Base-by-base conservation (phyloP, 2,888 invertebrate genomes). In the Amiota minor region DNA sequence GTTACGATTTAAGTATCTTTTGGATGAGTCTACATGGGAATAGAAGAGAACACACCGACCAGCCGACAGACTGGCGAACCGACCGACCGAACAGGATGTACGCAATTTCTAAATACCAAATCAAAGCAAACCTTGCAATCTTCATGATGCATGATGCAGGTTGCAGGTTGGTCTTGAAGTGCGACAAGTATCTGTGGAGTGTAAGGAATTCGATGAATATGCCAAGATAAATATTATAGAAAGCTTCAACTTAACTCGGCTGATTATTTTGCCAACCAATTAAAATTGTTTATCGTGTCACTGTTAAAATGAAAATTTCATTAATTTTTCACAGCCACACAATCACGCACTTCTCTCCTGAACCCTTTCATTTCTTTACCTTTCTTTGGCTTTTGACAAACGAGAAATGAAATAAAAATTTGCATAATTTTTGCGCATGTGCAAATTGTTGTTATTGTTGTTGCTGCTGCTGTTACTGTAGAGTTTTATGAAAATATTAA, bases 371-470 rank as follows among this genome's bases (percentile, higher is more conserved):
- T 16, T 59, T 59, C 14, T 50, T 10, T 12, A n/a, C 6, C 3
- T 9, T 3, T 12, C n/a, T 50, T 12, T 35, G n/a, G 45, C 35
- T 62, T 10, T 12, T 11, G 18, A 20, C 9, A 62, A 49, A 65
- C 49, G 18, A 49, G 18, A 16, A 16, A 18, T 11, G 18, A 59
- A 59, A 59, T 18, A 35, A 14, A 83, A 84, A 85, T 85, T 87
- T 86, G 85, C 87, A 86, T 85, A 86, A 77, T 78, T 81, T 87
- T 77, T 80, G 83, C 84, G 77, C 78, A 80, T 79, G 72, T 76
- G 78, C 79, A 53, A 20, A 53, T 68, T 35, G 35, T 35, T 35
- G 6, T 35, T 35, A 8, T 35, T 35, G 35, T 35, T 6, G 6
- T 35, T 35, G 35, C 6, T 35, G 35, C 6, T 35, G 35, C 35